A percentile compares a stretch with the other conserved stretches of the same genome.
These are phyloP conservation scores for Mactromeris polynyma DNA, from an alignment of 2,888 invertebrate species.

Conservation along the genomic window DNA sequence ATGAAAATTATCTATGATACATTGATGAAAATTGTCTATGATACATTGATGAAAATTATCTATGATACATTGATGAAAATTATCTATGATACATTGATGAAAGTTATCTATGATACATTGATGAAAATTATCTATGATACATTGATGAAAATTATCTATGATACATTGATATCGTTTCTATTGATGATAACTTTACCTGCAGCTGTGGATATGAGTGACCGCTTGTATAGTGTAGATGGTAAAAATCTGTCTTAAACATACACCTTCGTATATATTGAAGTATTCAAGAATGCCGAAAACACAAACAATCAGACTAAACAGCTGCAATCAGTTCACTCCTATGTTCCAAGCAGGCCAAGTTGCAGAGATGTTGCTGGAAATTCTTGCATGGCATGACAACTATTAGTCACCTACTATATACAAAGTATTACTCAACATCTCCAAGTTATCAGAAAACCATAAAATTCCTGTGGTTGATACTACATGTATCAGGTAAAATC, in stretches of 20 bases:
- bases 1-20: no score
- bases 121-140: no score
- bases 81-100: no score
- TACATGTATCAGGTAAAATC: slow-evolving; percentile 6
- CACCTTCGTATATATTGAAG: neutral
- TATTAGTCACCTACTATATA: neutral
- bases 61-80: no score
- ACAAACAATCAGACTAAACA: neutral
- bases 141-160: no score
- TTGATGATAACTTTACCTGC: no score
- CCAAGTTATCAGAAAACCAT: neutral
- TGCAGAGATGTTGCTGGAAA: neutral
- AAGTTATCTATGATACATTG: no score
- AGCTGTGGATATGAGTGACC: no score
- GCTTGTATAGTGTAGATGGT: no score
- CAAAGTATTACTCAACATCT: neutral
- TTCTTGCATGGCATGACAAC: neutral
- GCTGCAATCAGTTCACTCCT: neutral
- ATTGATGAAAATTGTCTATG: no score
- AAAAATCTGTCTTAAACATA: neutral
- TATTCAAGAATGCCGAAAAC: neutral
- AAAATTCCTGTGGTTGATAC: neutral
- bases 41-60: no score
- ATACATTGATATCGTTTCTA: no score
- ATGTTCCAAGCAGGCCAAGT: neutral